phyloP scores from a whole-genome alignment of 2,113 vertebrate genomes.

The Triplophysa rosa region DNA sequence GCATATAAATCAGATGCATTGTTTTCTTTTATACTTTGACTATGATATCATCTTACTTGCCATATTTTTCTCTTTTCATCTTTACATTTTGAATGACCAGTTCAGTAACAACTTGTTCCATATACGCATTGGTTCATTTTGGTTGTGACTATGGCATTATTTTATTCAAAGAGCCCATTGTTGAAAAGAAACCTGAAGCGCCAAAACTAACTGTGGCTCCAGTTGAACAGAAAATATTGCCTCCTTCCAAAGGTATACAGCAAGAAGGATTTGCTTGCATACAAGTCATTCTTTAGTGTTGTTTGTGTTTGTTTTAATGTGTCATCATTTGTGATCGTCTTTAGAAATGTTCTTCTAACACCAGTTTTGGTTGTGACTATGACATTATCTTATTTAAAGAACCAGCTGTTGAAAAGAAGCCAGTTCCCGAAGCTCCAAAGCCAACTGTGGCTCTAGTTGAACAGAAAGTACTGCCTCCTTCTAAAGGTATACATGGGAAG shows the following conservation, averaged over 20 bases:
- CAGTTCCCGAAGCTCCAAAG: conserved; percentile 30
- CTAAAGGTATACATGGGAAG: conserved; percentile 37
- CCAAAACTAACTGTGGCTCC: conserved; percentile 50
- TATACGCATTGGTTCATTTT: neutral
- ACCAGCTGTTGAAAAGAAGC: conserved; percentile 41
- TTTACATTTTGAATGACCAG: conserved; percentile 6
- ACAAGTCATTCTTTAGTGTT: neutral
- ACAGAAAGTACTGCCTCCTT: conserved; percentile 28
- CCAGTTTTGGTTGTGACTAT: conserved; percentile 38
- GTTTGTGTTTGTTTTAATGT: neutral
- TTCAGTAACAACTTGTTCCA: neutral
- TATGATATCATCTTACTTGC: no score
- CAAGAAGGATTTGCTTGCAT: neutral
- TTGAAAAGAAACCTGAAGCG: conserved; percentile 49
- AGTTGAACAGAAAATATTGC: conserved; percentile 60
- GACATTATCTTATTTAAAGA: conserved; percentile 51
- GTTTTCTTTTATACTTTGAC: no score
- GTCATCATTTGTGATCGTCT: conserved; percentile 2
- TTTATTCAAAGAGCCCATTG: conserved; percentile 53
- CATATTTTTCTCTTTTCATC: neutral
- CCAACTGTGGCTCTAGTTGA: conserved; percentile 37
- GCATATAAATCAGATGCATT: no score
- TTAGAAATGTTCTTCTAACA: neutral
- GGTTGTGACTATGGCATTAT: conserved; percentile 23
- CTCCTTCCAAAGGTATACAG: conserved; percentile 60